Evolutionary conservation across 2,797 vertebrate species (phyloP), one percentile per base, ranked within the genome.

Genomic region (Alosa sapidissima): DNA sequence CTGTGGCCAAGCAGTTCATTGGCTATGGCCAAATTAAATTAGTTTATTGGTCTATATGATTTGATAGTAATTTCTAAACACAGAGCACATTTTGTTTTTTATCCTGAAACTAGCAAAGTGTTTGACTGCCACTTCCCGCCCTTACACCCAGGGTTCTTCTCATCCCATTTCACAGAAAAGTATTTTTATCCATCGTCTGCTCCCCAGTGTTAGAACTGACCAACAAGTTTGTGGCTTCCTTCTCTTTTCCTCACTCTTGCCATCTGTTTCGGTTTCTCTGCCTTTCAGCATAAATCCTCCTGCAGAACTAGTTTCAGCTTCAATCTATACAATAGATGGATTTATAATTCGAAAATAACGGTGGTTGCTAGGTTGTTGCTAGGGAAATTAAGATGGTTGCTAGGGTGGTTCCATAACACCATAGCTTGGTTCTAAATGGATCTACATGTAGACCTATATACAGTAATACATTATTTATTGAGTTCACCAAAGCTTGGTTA

Each of bases 111-210:
- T 10, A 75, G 68, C 14, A 13, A 41, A 41, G 68, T 13, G 4
- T 19, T 75, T 13, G 9, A 78, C 72, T n/a, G 36, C 0, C 5
- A 33, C 36, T 5, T 36, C 33, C 10, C 28, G 10, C 28, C 36
- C 36, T 75, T 0, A 78, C 36, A 36, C 47, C 41, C 2, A 6
- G 5, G 72, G 41, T 21, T 16, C 1, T 16, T 65, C 33, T 89
- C 41, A 85, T 86, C 47, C 62, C 82, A 85, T 78, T 55, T 82
- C 82, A 88, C 65, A 82, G 51, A 47, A 82, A 51, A 52, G 84
- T 89, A 87, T 90, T 88, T 87, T 85, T 88, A 87, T 85, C 82
- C 52, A 47, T 84, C 86, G 84, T 89, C 87, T 90, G 85, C 68
- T 89, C 81, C 85, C 84, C 84, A 86, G 85, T 75, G 75, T 88